phyloP scores from a whole-genome alignment of 2,797 vertebrate species.

The Falco biarmicus region DNA sequence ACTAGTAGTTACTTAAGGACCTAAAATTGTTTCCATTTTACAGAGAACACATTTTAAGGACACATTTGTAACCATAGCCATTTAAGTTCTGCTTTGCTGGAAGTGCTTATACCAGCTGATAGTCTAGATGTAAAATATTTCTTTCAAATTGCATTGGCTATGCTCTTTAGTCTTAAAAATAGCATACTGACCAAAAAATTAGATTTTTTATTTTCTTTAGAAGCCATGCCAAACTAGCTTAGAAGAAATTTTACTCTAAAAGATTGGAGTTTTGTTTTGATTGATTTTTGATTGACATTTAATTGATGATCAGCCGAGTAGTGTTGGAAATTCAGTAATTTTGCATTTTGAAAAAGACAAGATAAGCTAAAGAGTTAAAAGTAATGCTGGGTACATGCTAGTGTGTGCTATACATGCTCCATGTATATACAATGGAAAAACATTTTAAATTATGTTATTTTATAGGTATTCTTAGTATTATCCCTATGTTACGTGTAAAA shows the following conservation, averaged over 20 bases:
- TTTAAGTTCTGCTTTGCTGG: conserved; percentile 17
- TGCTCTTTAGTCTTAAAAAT: background rate
- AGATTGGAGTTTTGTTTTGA: background rate
- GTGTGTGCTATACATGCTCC: background rate
- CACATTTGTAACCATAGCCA: background rate
- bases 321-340: background rate
- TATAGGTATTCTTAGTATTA: background rate
- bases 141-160: background rate
- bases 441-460: background rate
- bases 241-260: background rate
- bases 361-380: background rate
- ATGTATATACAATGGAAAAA: background rate
- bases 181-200: background rate
- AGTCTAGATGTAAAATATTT: conserved; percentile 26
- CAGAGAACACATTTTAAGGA: background rate
- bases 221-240: background rate
- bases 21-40: background rate
- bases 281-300: too few species aligned
- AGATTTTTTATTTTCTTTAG: background rate
- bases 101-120: conserved; percentile 5
- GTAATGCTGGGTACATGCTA: background rate
- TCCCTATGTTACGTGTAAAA: background rate
- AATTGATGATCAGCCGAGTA: background rate
- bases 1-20: background rate
- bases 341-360: background rate